phyloP scores from a whole-genome alignment of 2,888 invertebrate genomes.

The Calliopum simillimum region DNA sequence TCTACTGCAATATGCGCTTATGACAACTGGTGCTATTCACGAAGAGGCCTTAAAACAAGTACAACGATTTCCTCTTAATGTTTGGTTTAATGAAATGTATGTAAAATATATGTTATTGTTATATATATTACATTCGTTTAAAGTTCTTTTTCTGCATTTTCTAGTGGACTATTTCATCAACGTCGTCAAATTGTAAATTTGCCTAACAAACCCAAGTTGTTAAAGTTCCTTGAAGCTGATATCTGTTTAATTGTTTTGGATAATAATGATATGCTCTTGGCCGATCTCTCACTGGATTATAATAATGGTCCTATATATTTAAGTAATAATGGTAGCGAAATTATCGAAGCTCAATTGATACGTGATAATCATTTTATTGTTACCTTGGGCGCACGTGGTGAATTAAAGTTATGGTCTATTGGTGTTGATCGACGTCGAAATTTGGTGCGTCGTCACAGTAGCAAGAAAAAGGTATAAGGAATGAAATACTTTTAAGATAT shows the following conservation, averaged over 20 bases:
- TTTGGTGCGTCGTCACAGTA: conserved; percentile 47
- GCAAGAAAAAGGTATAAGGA: conserved; percentile 42
- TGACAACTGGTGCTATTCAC: conserved; percentile 54
- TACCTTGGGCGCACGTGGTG: conserved; percentile 60
- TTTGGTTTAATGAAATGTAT: conserved; percentile 65
- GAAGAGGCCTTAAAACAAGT: conserved; percentile 61
- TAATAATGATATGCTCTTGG: conserved; percentile 55
- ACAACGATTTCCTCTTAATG: conserved; percentile 52
- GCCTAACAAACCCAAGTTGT: conserved; percentile 53
- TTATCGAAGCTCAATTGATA: conserved; percentile 57
- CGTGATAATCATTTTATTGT: conserved; percentile 57
- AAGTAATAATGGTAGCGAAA: conserved; percentile 50
- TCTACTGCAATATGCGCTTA: conserved; percentile 62
- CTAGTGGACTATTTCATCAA: conserved; percentile 63
- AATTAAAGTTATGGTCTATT: conserved; percentile 61
- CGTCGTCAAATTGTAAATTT: conserved; percentile 63
- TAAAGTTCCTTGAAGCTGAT: conserved; percentile 58
- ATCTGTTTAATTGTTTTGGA: conserved; percentile 59
- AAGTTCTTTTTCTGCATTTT: conserved; percentile 6
- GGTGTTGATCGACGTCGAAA: conserved; percentile 51
- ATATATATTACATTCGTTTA: not conserved
- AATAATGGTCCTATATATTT: conserved; percentile 54
- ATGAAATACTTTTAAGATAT: not conserved
- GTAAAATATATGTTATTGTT: conserved; percentile 17
- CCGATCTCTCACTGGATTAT: conserved; percentile 61